Base-by-base conservation (phyloP, 2,797 vertebrate genomes). In the Sebastes kiyomatsui region DNA sequence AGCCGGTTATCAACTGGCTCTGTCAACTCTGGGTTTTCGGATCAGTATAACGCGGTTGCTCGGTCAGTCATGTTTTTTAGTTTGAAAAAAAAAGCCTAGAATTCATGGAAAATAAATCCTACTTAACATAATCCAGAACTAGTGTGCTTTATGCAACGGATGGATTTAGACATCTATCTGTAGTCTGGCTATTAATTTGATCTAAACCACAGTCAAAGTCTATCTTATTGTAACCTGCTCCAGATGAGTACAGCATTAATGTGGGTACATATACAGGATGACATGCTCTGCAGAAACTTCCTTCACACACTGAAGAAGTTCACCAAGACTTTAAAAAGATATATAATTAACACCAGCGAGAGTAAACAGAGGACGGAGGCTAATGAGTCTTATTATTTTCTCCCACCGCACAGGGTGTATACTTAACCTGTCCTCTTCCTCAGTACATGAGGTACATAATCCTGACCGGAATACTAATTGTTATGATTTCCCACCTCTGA, bases 321-420 rank as follows among this genome's bases (percentile, higher is more conserved):
- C 49, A 62, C 33, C 27, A 52, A 18, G 42, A 82, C 54, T 81
- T 68, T 64, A 27, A 66, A 74, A 67, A 69, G 70, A 81, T 69
- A 61, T 81, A 65, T 79, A 76, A 76, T 76, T 55, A 75, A 55
- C 46, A 54, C 7, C 42, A 68, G 52, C 46, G 25, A 56, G 35
- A 82, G 81, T 69, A 86, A 90, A 90, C 78, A 87, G 72, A 83
- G 79, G 33, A 77, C 49, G 77, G 42, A 81, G 30, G 61, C 74
- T 91, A 88, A 90, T 83, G 82, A 89, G 84, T 79, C 81, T 80
- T 66, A 82, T 91, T 80, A 84, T 86, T 86, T 85, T 77, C 82
- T 84, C 59, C 52, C 67, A 73, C 27, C 16, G n/a, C 78, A 77
- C 73, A 79, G 74, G 32, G 70, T 79, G 67, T 87, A 82, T 83